Base-by-base conservation (phyloP, 1,140 invertebrate species). In the Pachyrhynchus sulphureomaculatus region DNA sequence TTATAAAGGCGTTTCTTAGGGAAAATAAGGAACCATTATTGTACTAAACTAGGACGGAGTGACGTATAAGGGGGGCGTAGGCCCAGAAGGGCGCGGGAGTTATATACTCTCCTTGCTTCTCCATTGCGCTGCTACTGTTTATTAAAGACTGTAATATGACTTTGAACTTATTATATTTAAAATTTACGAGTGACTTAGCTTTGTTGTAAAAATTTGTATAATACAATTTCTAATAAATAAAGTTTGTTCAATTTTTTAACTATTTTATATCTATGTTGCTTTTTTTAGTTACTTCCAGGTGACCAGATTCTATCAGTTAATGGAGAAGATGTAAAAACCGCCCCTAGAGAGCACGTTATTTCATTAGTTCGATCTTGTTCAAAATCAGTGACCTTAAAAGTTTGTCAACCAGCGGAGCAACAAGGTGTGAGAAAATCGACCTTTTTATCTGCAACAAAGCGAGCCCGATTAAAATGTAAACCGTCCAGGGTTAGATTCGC, bases 231-330 rank as follows among this genome's bases (percentile, higher is more conserved):
- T 0, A 39, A 39, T 4, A 39, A 23, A 39, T 1, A 39, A 39
- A 39, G 36, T 45, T 45, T n/a, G n/a, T n/a, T n/a, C n/a, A n/a
- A n/a, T n/a, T n/a, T n/a, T n/a, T n/a, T n/a, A 21, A 18, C n/a
- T 5, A 23, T 17, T 45, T 45, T 10, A 20, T n/a, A n/a, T n/a
- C n/a, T 26, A 1, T 26, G 12, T 23, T n/a, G 10, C 6, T 59
- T 29, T 13, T 64, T 65, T 71, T 74, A 84, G 80, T 77, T 96
- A 32, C 83, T 93, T 69, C 90, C 93, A 0, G 92, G 92, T 6
- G 93, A 96, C 76, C 91, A 94, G 75, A 94, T 96, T 48, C 80
- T 93, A 9, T 83, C 84, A 57, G 92, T 96, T 34, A 95, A 96
- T 73, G 92, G 90, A 0, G 90, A 94, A 78, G 92, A 96, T 75